Percentiles rank a stretch among this genome's conserved stretches.
Evolutionary conservation across 2,888 invertebrate genomes (phyloP).

Genomic region (Notocelia uddmanniana): DNA sequence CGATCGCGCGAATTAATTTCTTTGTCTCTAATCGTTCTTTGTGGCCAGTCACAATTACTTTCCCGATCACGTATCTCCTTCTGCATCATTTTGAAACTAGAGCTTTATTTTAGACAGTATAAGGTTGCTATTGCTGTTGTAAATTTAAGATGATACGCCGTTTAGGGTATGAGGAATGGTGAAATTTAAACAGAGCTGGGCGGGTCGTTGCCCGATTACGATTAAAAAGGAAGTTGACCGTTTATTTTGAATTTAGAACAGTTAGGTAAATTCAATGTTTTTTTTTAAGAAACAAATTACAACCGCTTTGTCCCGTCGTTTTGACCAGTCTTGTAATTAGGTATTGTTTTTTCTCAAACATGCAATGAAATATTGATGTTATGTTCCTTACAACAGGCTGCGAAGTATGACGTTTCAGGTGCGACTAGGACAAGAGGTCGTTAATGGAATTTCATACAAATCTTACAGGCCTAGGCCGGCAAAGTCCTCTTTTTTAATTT

Average conservation of each 20-base stretch:
- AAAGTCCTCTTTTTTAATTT: too few relatives aligned
- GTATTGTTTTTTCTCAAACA: slow-evolving; percentile 11
- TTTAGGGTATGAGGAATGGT: background rate
- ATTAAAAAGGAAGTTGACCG: slow-evolving; percentile 40
- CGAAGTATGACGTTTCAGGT: too few relatives aligned
- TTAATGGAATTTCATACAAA: too few relatives aligned
- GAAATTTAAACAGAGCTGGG: slow-evolving; percentile 32
- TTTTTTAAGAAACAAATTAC: slow-evolving; percentile 24
- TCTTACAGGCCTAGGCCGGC: too few relatives aligned
- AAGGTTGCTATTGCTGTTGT: background rate
- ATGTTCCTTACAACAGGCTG: too few relatives aligned
- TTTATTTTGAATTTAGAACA: slow-evolving; percentile 39
- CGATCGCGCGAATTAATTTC: slow-evolving; percentile 43
- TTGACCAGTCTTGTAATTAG: background rate
- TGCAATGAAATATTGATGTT: too few relatives aligned
- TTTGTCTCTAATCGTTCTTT: slow-evolving; percentile 42
- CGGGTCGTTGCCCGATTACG: slow-evolving; percentile 42
- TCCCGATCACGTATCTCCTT: background rate
- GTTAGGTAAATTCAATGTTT: slow-evolving; percentile 25
- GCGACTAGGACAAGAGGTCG: too few relatives aligned
- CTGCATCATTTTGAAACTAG: background rate
- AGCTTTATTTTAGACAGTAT: background rate
- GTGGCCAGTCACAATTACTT: slow-evolving; percentile 35
- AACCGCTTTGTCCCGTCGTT: background rate
- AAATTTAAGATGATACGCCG: background rate